Evolutionary conservation across 2,113 vertebrate genomes (phyloP).

Genomic region (Equus quagga): DNA sequence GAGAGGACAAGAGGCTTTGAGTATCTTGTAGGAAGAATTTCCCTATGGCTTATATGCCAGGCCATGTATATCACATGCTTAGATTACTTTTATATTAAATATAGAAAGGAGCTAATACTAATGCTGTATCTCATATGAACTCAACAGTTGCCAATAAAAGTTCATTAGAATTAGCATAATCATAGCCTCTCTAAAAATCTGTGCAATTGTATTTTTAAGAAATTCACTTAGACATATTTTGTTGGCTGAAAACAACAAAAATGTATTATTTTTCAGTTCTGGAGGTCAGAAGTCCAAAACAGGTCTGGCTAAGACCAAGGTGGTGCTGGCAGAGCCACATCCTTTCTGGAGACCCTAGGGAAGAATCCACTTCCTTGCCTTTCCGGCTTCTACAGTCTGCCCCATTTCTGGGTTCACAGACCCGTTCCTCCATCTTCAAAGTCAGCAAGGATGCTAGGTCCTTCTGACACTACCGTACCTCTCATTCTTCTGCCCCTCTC

Average conservation of each 20-base stretch:
- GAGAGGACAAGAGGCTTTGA: not conserved
- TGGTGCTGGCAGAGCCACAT: not conserved
- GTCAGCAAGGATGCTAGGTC: not conserved
- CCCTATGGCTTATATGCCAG: not conserved
- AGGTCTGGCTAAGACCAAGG: not conserved
- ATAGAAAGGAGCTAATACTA: not conserved
- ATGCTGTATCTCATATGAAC: not conserved
- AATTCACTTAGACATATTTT: not conserved
- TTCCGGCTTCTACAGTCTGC: not conserved
- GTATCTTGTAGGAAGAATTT: not conserved
- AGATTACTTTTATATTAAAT: not conserved
- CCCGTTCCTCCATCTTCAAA: not conserved
- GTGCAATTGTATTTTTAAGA: not conserved
- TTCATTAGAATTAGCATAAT: slow-evolving; percentile 31
- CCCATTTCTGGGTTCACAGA: not conserved
- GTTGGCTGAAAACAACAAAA: not conserved
- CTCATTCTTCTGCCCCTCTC: not conserved
- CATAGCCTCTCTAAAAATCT: not conserved
- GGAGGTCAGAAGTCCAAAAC: not conserved
- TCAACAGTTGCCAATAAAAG: slow-evolving; percentile 18
- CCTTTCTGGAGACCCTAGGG: not conserved
- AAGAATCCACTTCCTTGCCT: not conserved
- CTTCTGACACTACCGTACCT: not conserved
- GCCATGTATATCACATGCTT: not conserved
- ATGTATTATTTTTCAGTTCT: not conserved